Conservation (phyloP, 2,888 invertebrate genomes). For the Pterobdella sp. region DNA sequence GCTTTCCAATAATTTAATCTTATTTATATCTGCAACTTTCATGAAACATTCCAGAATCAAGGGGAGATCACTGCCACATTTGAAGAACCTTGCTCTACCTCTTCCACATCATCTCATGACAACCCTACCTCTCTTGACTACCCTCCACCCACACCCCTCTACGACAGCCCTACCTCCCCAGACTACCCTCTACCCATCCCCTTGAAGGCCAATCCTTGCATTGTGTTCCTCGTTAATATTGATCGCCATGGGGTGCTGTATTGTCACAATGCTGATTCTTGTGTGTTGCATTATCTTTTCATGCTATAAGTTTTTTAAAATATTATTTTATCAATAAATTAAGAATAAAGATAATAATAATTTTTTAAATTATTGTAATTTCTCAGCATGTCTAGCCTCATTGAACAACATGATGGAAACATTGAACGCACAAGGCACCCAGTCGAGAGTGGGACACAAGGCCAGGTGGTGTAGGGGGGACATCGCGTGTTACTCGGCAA, state of each 20-base stretch:
- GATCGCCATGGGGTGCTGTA: not conserved
- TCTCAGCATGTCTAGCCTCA: not conserved
- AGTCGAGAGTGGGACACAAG: not conserved
- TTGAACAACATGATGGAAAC: not conserved
- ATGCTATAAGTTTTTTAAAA: not conserved
- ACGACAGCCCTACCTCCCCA: not conserved
- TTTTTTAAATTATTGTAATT: not conserved
- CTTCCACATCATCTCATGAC: not conserved
- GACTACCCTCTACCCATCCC: not conserved
- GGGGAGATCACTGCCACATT: too few species aligned
- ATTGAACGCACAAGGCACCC: slow-evolving; percentile 2
- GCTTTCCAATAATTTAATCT: too few species aligned
- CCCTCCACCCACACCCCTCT: not conserved
- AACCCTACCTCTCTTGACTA: not conserved
- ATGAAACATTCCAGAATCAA: too few species aligned
- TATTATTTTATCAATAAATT: too few species aligned
- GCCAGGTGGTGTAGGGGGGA: slow-evolving; percentile 1
- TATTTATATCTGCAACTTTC: too few species aligned
- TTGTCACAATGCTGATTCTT: not conserved
- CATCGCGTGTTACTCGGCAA: not conserved
- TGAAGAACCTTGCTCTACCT: not conserved
- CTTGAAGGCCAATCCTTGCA: not conserved
- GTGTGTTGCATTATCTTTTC: too few species aligned
- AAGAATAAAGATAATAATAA: too few species aligned
- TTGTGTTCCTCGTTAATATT: not conserved